Conservation (phyloP, 30 jellyfish, hydroid and myxozoan genomes). For the Cassiopea andromeda region DNA sequence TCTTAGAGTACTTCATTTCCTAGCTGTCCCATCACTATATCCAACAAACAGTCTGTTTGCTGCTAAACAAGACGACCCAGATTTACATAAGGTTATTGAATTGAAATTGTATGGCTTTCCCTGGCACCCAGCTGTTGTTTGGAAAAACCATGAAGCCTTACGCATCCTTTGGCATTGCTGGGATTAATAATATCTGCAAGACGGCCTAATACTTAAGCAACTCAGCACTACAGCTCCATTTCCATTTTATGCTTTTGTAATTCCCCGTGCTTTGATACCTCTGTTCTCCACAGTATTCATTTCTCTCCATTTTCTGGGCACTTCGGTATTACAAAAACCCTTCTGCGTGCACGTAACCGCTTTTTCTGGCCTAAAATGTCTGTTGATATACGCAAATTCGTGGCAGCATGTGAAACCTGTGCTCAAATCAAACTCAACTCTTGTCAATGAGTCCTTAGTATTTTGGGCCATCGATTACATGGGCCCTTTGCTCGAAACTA, state of each 20-base stretch:
- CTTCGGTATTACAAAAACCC: neutral
- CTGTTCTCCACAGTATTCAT: neutral
- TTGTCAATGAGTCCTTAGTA: neutral
- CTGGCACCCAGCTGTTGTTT: neutral
- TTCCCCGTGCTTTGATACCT: neutral
- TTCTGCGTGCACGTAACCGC: neutral
- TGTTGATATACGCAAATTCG: conserved; percentile 34
- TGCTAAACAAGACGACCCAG: neutral
- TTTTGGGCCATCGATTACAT: no score
- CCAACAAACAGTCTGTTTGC: neutral
- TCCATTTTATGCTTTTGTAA: neutral
- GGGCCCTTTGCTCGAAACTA: no score
- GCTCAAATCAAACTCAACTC: neutral
- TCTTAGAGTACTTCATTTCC: neutral
- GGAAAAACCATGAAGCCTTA: neutral
- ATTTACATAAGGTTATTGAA: neutral
- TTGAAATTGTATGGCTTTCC: neutral
- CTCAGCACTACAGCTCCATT: neutral
- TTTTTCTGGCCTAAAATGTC: conserved; percentile 63
- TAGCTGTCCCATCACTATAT: neutral
- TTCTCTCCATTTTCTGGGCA: neutral
- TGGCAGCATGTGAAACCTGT: neutral
- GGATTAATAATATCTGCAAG: neutral
- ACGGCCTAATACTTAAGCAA: neutral
- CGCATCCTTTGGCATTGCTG: conserved; percentile 4